These are phyloP conservation scores for Botrylloides violaceus DNA, from an alignment of 23 tunicate genomes.

Conservation along the genomic window DNA sequence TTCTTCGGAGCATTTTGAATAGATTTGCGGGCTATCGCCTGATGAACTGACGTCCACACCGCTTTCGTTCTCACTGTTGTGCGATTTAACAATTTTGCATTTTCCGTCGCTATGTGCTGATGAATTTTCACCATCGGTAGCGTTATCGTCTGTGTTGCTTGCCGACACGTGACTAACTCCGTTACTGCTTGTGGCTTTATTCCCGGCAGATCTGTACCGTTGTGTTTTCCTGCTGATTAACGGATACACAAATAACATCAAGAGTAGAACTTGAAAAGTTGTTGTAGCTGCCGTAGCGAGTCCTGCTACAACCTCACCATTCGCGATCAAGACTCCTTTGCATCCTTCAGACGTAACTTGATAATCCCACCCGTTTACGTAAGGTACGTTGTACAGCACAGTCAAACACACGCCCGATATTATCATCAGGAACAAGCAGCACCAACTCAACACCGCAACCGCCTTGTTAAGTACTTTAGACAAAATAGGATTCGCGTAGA, in stretches of 20 bases:
- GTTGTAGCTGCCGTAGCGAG: constrained; percentile 46
- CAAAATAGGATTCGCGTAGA: constrained; percentile 83
- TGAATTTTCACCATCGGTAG: constrained; percentile 18
- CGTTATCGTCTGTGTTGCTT: constrained; percentile 23
- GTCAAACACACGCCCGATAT: constrained; percentile 46
- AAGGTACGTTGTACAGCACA: constrained; percentile 59
- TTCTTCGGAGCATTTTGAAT: neutral
- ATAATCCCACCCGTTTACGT: constrained; percentile 70
- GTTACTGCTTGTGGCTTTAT: neutral
- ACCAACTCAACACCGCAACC: constrained; percentile 59
- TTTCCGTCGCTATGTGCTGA: neutral
- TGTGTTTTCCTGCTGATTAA: constrained; percentile 76
- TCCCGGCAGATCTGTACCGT: constrained; percentile 41
- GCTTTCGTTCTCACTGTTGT: constrained; percentile 18
- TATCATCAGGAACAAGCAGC: constrained; percentile 58
- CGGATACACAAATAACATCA: constrained; percentile 74
- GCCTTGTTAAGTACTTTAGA: constrained; percentile 74
- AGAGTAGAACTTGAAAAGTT: constrained; percentile 51
- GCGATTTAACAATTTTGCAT: neutral
- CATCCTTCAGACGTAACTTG: constrained; percentile 58
- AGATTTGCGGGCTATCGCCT: neutral
- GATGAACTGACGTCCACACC: constrained; percentile 1
- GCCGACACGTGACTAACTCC: constrained; percentile 1
- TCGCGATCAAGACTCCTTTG: constrained; percentile 29
- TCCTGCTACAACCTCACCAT: constrained; percentile 53